Base-by-base conservation (phyloP, 2,113 vertebrate species). In the Podiceps cristatus region DNA sequence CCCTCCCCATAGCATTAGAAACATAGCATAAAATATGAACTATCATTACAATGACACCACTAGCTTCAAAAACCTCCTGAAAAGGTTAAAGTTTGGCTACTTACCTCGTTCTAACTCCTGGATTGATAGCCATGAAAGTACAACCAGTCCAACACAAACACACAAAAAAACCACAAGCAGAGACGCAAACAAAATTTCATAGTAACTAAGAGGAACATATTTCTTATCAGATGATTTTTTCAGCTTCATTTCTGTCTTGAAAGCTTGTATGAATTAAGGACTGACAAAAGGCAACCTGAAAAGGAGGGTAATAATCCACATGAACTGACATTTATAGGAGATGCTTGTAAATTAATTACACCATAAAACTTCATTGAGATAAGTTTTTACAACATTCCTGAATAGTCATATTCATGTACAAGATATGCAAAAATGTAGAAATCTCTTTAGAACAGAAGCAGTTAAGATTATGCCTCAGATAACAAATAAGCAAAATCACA, bases 91-190 rank as follows among this genome's bases (percentile, higher is more conserved):
- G 16, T 2, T 25, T n/a, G 25, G 15, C 33, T 58, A 79, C 98
- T 98, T 93, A 98, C 98, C 97, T 92, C 1, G 44, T 71, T 96
- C 69, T 62, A 97, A 11, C n/a, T 93, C 78, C 27, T 66, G 59
- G 35, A 97, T 22, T 72, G 86, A 75, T 69, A 98, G 50, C 98
- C 98, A 99, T n/a, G 97, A 94, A 58, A 98, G 42, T 31, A 55
- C 95, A 72, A 98, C 78, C 89, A 99, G 77, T 72, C 97, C 98
- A 87, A 81, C 82, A 90, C 37, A 97, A 66, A 98, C 9, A 40
- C 96, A 91, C 13, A 97, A 5, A 64, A 97, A 74, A 37, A 95
- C 16, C 33, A 31, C 37, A 62, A 98, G 58, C 22, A 98, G 96
- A 86, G 60, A 83, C 28, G 72, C 78, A 80, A 98, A 94, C 13